A percentile compares a stretch with the other conserved stretches of the same genome.
Conservation (phyloP, 2,888 invertebrate species). For the Drosophila testacea region DNA sequence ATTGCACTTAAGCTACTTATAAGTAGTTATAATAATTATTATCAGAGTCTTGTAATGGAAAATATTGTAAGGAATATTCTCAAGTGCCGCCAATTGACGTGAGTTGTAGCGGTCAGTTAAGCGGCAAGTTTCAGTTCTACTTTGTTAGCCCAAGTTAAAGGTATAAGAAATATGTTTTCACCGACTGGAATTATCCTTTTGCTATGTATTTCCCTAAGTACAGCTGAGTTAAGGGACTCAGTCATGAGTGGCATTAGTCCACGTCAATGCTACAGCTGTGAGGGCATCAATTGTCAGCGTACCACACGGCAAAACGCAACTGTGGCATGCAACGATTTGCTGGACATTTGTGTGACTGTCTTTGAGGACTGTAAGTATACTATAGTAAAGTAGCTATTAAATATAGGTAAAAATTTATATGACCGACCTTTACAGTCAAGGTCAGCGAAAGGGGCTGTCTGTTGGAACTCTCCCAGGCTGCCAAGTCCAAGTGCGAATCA, state of each 20-base stretch:
- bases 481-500: constrained; percentile 70
- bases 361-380: constrained; percentile 81
- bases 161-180: constrained; percentile 44
- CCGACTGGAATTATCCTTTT: constrained; percentile 39
- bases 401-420: background rate
- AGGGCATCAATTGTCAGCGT: constrained; percentile 81
- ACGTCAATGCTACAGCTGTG: constrained; percentile 76
- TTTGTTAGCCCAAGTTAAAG: constrained; percentile 32
- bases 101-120: constrained; percentile 11
- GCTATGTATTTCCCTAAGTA: constrained; percentile 29
- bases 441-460: constrained; percentile 79
- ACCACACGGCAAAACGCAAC: constrained; percentile 63
- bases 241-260: constrained; percentile 44
- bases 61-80: constrained; percentile 14
- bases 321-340: constrained; percentile 68
- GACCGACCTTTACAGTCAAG: constrained; percentile 51
- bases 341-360: constrained; percentile 82
- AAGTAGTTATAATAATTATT: background rate
- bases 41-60: constrained; percentile 20
- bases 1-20: background rate
- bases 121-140: constrained; percentile 46
- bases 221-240: constrained; percentile 15
- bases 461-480: constrained; percentile 60
- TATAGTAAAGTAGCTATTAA: background rate
- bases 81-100: constrained; percentile 45